These are phyloP conservation scores for Campoletis sonorensis DNA, from an alignment of 1,140 invertebrate species.

Conservation along the genomic window DNA sequence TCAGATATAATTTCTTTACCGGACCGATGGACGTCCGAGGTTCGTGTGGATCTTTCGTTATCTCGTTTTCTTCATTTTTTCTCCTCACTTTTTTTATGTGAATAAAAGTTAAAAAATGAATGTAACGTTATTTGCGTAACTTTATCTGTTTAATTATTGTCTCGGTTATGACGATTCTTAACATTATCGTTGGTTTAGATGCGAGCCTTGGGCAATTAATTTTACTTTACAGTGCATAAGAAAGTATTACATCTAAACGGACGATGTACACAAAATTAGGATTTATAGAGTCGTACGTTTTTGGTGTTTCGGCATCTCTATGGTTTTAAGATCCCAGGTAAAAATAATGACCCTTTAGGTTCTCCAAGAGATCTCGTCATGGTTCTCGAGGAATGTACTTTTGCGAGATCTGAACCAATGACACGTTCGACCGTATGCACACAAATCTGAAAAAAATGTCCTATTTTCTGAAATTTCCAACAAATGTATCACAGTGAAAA, in stretches of 20 bases:
- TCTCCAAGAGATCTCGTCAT: background rate
- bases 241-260: no score
- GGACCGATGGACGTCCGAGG: constrained; percentile 8
- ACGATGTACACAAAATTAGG: no score
- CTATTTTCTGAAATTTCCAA: background rate
- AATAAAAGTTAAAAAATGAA: no score
- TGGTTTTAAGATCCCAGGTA: constrained; percentile 53
- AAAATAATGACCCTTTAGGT: constrained; percentile 44
- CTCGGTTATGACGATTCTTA: no score
- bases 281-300: no score
- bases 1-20: constrained; percentile 59
- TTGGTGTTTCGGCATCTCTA: background rate
- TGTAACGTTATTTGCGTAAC: background rate
- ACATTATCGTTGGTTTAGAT: no score
- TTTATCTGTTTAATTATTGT: no score
- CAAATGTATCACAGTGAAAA: background rate
- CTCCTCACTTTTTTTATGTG: background rate
- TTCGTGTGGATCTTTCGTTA: constrained; percentile 11
- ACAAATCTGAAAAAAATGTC: no score
- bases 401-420: constrained; percentile 23
- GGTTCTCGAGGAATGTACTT: constrained; percentile 57
- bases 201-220: no score
- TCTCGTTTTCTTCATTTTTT: background rate
- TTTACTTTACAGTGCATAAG: no score
- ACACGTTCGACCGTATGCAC: background rate